Conservation (phyloP, 2,888 invertebrate genomes). For the Pseudoips prasinana region DNA sequence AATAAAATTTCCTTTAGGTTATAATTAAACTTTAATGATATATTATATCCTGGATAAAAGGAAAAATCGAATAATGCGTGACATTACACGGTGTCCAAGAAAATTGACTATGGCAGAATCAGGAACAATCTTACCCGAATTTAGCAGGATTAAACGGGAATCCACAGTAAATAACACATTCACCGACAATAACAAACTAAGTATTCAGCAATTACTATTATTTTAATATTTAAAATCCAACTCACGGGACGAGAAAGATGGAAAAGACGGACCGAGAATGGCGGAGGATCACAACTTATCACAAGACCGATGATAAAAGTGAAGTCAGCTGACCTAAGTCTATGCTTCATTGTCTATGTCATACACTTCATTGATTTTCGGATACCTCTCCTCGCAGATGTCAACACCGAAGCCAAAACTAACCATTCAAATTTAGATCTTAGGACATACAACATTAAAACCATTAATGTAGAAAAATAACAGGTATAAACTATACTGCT, state of each 20-base stretch:
- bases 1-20: too few species aligned
- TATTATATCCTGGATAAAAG: conserved; percentile 5
- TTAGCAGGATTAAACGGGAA: conserved; percentile 30
- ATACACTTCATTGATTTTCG: conserved; percentile 57
- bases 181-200: conserved; percentile 45
- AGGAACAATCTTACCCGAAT: conserved; percentile 53
- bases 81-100: conserved; percentile 40
- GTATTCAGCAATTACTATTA: conserved; percentile 34
- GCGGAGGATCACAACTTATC: conserved; percentile 79
- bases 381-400: conserved; percentile 2
- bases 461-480: too few species aligned
- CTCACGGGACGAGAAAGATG: conserved; percentile 77
- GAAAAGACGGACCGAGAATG: conserved; percentile 79
- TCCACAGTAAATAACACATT: conserved; percentile 50
- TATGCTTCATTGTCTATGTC: conserved; percentile 62
- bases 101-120: conserved; percentile 48
- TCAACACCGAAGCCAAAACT: not conserved
- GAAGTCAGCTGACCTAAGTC: conserved; percentile 79
- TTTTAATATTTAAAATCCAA: conserved; percentile 52
- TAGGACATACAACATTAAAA: too few species aligned
- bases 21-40: too few species aligned
- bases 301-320: conserved; percentile 82
- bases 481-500: too few species aligned
- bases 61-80: conserved; percentile 34
- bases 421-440: conserved; percentile 1